Conservation (phyloP, 2,888 invertebrate genomes). For the Lapara coniferarum region DNA sequence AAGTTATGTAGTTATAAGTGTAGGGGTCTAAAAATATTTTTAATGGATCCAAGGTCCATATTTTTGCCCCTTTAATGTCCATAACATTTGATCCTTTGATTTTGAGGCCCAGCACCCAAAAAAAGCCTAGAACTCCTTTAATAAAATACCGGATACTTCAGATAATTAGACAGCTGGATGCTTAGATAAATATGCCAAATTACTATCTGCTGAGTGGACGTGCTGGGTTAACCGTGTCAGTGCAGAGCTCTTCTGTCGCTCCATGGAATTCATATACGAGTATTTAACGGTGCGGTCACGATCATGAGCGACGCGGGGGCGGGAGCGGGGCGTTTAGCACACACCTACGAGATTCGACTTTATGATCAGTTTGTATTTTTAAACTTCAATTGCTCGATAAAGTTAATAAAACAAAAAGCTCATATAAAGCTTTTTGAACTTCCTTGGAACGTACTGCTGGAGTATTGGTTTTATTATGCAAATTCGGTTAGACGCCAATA, state of each 20-base stretch:
- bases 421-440: neutral
- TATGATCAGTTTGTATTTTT: neutral
- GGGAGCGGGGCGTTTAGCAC: neutral
- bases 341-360: neutral
- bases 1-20: no score
- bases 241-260: neutral
- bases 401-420: neutral
- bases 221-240: neutral
- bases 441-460: no score
- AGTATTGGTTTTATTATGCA: no score
- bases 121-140: no score
- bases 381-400: neutral
- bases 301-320: constrained; percentile 6
- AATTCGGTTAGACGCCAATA: no score
- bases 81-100: no score
- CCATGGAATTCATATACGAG: neutral
- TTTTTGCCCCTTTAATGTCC: no score
- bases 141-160: no score
- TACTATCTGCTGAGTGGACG: neutral
- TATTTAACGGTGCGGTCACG: neutral
- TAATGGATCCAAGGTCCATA: no score
- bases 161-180: no score
- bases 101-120: no score
- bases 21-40: no score
- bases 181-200: neutral